Percentiles rank a stretch among this genome's conserved stretches.
Evolutionary conservation across 1,140 invertebrate genomes (phyloP).

Genomic region (Tetramorium parvispinum): DNA sequence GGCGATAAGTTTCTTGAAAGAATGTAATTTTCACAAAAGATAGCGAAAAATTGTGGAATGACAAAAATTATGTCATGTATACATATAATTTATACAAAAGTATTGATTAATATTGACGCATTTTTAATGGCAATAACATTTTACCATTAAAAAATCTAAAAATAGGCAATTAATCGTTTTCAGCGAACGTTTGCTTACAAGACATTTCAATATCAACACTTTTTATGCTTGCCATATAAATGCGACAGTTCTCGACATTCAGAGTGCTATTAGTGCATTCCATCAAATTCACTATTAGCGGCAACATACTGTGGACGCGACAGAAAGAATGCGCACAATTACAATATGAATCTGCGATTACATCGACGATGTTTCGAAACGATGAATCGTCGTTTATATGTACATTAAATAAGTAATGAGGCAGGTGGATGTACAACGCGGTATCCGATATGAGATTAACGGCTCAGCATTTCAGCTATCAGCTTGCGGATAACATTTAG

Average conservation of each 20-base stretch:
- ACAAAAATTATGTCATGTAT: not conserved
- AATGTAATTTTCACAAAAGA: not conserved
- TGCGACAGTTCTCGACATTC: not conserved
- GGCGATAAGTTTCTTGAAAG: not conserved
- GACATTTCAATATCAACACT: not conserved
- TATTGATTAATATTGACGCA: not conserved
- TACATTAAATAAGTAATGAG: slow-evolving; percentile 64
- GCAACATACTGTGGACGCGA: not conserved
- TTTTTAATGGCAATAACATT: not conserved
- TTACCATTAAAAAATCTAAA: not conserved
- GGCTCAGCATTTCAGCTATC: slow-evolving; percentile 29
- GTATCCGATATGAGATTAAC: slow-evolving; percentile 30
- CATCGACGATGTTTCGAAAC: not conserved
- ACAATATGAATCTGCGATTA: slow-evolving; percentile 19
- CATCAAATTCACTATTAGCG: not conserved
- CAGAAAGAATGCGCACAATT: slow-evolving; percentile 26
- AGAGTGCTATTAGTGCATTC: not conserved
- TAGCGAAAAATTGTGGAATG: not conserved
- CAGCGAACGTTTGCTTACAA: not conserved
- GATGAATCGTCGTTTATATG: slow-evolving; percentile 43
- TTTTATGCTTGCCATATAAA: not conserved
- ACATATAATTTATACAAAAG: not conserved
- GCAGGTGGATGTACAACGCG: slow-evolving; percentile 66
- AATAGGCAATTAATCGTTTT: not conserved
- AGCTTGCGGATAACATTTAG: not conserved